Base-by-base conservation (phyloP, 2,797 vertebrate genomes). In the Chanos chanos region DNA sequence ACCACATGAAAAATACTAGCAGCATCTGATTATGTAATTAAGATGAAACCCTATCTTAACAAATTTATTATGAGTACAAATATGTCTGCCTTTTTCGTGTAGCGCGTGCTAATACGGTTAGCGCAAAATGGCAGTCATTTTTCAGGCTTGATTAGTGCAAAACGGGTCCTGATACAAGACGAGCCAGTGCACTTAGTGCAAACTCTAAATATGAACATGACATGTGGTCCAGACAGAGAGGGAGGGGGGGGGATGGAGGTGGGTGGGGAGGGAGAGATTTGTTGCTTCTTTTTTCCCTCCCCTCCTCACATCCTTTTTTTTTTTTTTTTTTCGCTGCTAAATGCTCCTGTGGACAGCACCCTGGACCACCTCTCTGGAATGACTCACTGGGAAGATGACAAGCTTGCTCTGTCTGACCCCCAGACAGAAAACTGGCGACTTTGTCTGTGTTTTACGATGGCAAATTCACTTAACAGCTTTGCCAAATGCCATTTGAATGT, bases 61-160 rank as follows among this genome's bases (percentile, higher is more conserved):
- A 73, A 62, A 76, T 71, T 60, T 73, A 72, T 81, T 81, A 79
- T 77, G 75, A 79, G 74, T 77, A 77, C 62, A 79, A 77, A 81
- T 81, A 79, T 67, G 79, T 81, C 79, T 81, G 79, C 58, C 55
- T 67, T 64, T 61, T 67, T 70, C 33, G 51, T 61, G 61, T 41
- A 69, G 70, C 64, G 47, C 45, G 40, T 66, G 74, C 67, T 83
- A 83, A 85, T 70, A 51, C 15, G 57, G 72, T 85, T 82, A 81
- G 59, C 16, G 22, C 56, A 33, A 65, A 78, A 72, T 72, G 75
- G 57, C 36, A 27, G 66, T 79, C 70, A 73, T 82, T 78, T 73
- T 61, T 82, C 80, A 80, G 66, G 19, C 54, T 70, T 76, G 68
- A 74, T 77, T 76, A 71, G 61, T 13, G 12, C 25, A 19, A 55